Evolutionary conservation across 1,140 invertebrate species (phyloP), one percentile per base, ranked within the genome.

Genomic region (Drosophila nigromelanica): DNA sequence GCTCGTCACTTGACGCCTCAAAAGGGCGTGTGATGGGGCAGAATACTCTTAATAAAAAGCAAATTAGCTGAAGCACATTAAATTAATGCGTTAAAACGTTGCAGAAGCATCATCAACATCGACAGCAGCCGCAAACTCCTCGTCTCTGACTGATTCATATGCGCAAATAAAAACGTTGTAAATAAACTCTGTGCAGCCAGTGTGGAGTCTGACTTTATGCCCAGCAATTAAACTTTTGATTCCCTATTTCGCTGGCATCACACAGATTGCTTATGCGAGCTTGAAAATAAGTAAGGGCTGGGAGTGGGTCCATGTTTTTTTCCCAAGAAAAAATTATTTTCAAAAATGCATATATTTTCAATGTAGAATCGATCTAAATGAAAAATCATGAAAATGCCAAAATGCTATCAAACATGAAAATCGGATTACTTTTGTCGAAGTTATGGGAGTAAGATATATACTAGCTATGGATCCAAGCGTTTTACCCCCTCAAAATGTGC

Each of bases 1-100:
- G 39, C 48, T 18, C 12, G 50, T 43, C 74, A 61, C 35, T 51
- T 54, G 69, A 66, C 64, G 54, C 47, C 76, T 40, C 18, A 37
- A 50, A 24, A 30, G 21, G 35, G 24, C 35, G n/a, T 42, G 33
- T 5, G 45, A 37, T 52, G 37, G 30, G 14, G 27, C 12, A 7
- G 10, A 6, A 21, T 24, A 10, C 62, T 72, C 67, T 76, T 82
- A 89, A 89, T 87, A 87, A 87, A 87, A 87, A 82, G 50, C 59
- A 89, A 87, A 87, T 87, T 89, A 82, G 83, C 83, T 73, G 56
- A 60, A 73, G 78, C 78, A 73, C 83, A 89, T 87, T 79, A 89
- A 87, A 60, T 67, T 85, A 66, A 80, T 86, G 78, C 76, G 58
- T 52, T 45, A 45, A 40, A 52, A 70, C 43, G 47, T 24, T 61